A percentile compares a stretch with the other conserved stretches of the same genome.
Conservation (phyloP, 2,888 invertebrate genomes). For the Cerastis rubricosa region DNA sequence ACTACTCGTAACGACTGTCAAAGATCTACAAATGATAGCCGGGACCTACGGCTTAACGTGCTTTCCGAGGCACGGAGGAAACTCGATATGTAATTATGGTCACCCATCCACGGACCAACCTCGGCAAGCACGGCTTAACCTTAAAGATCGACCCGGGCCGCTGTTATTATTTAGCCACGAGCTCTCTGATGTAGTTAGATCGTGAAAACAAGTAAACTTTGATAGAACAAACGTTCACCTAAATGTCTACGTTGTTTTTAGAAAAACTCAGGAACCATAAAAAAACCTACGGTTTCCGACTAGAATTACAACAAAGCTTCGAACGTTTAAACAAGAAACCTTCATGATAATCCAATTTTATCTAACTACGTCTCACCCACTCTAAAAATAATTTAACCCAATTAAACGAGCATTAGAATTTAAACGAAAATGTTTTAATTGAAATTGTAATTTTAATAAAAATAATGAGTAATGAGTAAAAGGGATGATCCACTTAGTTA, state of each 20-base stretch:
- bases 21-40: too few species aligned
- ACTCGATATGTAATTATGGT: too few species aligned
- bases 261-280: not conserved
- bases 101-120: too few species aligned
- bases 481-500: conserved; percentile 44
- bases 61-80: too few species aligned
- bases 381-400: conserved; percentile 41
- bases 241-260: not conserved
- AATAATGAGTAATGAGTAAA: conserved; percentile 41
- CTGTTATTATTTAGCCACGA: too few species aligned
- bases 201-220: not conserved
- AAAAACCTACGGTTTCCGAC: not conserved
- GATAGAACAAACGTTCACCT: not conserved
- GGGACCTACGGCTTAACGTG: too few species aligned
- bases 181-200: too few species aligned
- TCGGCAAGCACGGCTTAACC: too few species aligned
- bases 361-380: conserved; percentile 31
- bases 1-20: too few species aligned
- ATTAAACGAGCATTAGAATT: conserved; percentile 44
- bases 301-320: not conserved
- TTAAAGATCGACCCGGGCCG: too few species aligned
- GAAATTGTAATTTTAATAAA: conserved; percentile 61
- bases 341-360: conserved; percentile 27
- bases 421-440: conserved; percentile 47
- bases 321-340: not conserved